Evolutionary conservation across 2,113 vertebrate genomes (phyloP).

Genomic region (Nanorana parkeri): DNA sequence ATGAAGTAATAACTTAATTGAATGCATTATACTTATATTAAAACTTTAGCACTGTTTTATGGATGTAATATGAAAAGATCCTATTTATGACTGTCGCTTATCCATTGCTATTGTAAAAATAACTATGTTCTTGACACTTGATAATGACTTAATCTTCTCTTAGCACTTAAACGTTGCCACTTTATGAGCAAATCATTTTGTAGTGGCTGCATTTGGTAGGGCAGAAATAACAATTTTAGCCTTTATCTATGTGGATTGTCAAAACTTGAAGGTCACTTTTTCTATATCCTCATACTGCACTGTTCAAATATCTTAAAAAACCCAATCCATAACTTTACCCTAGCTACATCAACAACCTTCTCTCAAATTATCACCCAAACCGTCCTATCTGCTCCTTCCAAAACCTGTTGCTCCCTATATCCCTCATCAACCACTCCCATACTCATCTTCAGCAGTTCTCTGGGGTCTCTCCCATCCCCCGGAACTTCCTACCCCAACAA

Average conservation of each 20-base stretch:
- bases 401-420: too few relatives aligned
- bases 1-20: background rate
- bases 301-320: too few relatives aligned
- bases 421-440: too few relatives aligned
- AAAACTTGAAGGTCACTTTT: conserved; percentile 1
- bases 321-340: too few relatives aligned
- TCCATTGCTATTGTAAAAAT: conserved; percentile 26
- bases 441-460: too few relatives aligned
- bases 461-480: too few relatives aligned
- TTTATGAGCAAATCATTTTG: conserved; percentile 2
- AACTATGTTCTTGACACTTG: conserved; percentile 17
- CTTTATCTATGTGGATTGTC: background rate
- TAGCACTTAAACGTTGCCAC: background rate
- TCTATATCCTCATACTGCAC: too few relatives aligned
- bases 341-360: too few relatives aligned
- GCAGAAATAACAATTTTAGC: background rate
- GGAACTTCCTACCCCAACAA: too few relatives aligned
- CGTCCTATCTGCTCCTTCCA: too few relatives aligned
- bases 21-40: conserved; percentile 2
- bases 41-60: conserved; percentile 19
- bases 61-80: background rate
- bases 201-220: background rate
- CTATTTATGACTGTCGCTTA: background rate
- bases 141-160: conserved; percentile 28
- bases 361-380: too few relatives aligned